These are phyloP conservation scores for Ariolimax columbianus DNA, from an alignment of 2,888 invertebrate species.

Conservation along the genomic window DNA sequence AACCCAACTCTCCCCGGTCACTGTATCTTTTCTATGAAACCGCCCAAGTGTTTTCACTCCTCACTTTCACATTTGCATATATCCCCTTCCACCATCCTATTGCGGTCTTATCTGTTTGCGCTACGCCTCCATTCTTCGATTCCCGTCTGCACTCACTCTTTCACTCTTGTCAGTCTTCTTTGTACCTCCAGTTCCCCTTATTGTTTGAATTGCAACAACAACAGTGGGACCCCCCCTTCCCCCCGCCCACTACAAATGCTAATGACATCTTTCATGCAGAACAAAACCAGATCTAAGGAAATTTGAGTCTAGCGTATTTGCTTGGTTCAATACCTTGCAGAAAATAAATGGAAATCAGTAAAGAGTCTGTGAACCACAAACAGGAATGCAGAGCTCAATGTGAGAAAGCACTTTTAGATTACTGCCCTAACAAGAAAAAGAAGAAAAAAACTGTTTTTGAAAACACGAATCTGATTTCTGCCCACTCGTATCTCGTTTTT, in stretches of 20 bases:
- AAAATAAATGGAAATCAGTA: neutral
- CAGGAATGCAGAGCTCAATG: neutral
- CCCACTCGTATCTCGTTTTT: neutral
- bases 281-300: neutral
- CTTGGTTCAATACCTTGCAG: neutral
- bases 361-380: neutral
- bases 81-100: neutral
- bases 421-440: neutral
- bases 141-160: neutral
- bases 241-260: neutral
- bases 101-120: neutral
- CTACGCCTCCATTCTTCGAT: neutral
- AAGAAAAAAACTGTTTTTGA: neutral
- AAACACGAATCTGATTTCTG: neutral
- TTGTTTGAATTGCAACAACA: neutral
- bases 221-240: neutral
- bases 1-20: too few species aligned
- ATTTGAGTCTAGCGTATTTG: neutral
- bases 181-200: neutral
- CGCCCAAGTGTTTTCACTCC: too few species aligned
- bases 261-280: neutral
- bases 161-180: neutral
- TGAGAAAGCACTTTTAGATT: neutral
- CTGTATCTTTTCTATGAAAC: too few species aligned
- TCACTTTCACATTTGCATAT: neutral